Conservation (phyloP, 1,140 invertebrate genomes). For the Papilio helenus region DNA sequence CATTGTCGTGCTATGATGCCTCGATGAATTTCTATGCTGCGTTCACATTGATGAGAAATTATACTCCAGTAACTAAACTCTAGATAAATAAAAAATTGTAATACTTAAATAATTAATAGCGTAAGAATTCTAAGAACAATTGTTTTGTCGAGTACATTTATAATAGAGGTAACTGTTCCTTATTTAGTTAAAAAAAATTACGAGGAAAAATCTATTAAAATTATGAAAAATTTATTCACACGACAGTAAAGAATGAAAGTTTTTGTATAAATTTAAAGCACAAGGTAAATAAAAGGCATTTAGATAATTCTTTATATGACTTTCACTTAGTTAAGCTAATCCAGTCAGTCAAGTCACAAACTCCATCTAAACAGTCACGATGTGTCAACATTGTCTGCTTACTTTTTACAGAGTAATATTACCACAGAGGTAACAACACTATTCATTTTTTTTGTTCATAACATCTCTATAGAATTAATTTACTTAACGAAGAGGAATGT, state of each 20-base stretch:
- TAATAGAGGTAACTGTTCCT: not conserved
- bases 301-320: not conserved
- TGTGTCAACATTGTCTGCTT: not conserved
- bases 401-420: not conserved
- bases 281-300: not conserved
- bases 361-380: not conserved
- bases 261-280: not conserved
- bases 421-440: not conserved
- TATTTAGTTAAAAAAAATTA: not conserved
- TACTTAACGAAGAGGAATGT: not conserved
- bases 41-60: conserved; percentile 20
- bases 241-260: not conserved
- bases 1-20: conserved; percentile 13
- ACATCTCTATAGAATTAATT: not conserved
- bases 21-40: conserved; percentile 25
- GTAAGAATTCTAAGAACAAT: not conserved
- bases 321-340: not conserved
- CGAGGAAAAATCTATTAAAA: not conserved
- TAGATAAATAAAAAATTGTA: not conserved
- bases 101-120: not conserved
- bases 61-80: conserved; percentile 1
- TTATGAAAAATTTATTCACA: not conserved
- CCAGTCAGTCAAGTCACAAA: conserved; percentile 21
- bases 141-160: not conserved
- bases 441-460: not conserved